Evolutionary conservation across 2,888 invertebrate genomes (phyloP).

Genomic region (Acanthococcus lagerstroemiae): DNA sequence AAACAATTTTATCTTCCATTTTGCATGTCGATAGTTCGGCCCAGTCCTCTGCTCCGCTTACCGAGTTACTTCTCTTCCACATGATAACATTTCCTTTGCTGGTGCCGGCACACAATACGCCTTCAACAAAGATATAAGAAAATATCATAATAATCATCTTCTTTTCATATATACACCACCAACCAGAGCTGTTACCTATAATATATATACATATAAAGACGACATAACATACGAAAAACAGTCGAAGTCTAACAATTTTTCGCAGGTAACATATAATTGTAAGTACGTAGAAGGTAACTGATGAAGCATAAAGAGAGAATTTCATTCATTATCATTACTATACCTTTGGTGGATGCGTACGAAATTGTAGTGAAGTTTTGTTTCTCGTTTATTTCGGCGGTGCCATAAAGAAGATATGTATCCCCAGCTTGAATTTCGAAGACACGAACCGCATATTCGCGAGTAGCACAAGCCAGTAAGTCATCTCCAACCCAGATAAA

Average conservation of each 20-base stretch:
- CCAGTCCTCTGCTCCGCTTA: slow-evolving; percentile 54
- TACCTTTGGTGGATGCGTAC: slow-evolving; percentile 55
- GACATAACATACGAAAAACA: too few relatives aligned
- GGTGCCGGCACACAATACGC: slow-evolving; percentile 80
- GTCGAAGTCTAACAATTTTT: too few relatives aligned
- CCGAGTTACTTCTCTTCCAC: slow-evolving; percentile 52
- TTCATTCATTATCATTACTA: too few relatives aligned
- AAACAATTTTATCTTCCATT: slow-evolving; percentile 37
- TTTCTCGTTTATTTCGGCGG: slow-evolving; percentile 33
- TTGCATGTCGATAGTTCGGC: slow-evolving; percentile 58
- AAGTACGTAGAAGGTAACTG: too few relatives aligned
- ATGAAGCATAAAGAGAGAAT: too few relatives aligned
- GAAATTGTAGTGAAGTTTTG: slow-evolving; percentile 63
- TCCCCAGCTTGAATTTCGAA: slow-evolving; percentile 94
- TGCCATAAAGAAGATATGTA: slow-evolving; percentile 51
- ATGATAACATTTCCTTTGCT: slow-evolving; percentile 80
- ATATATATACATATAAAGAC: too few relatives aligned
- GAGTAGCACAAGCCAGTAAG: slow-evolving; percentile 59
- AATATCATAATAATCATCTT: not conserved
- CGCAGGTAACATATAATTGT: not conserved
- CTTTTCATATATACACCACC: not conserved
- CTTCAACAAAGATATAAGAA: slow-evolving; percentile 39
- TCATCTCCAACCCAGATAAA: slow-evolving; percentile 63
- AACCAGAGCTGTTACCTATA: too few relatives aligned
- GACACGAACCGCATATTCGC: slow-evolving; percentile 71